Conservation (phyloP, 2,888 invertebrate genomes). For the Phasia obesa region DNA sequence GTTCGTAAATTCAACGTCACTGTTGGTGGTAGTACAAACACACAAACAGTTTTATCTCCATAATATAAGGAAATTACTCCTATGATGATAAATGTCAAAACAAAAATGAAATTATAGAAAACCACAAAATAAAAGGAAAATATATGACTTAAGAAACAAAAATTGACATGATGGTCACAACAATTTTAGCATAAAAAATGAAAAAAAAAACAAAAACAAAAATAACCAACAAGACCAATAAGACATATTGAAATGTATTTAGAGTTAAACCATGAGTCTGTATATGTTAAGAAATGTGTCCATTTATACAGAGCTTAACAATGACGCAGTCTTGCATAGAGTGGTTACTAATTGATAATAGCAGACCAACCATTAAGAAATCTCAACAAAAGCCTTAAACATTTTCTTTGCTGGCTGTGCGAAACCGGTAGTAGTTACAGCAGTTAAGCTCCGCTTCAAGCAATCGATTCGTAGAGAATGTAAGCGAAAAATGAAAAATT, state of each 20-base stretch:
- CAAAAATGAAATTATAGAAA: conserved; percentile 27
- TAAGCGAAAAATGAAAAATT: conserved; percentile 61
- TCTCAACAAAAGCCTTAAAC: conserved; percentile 60
- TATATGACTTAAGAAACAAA: conserved; percentile 42
- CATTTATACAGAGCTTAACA: conserved; percentile 13
- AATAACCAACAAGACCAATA: conserved; percentile 42
- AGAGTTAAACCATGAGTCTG: background rate
- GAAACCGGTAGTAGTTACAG: conserved; percentile 48
- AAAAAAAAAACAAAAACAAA: background rate
- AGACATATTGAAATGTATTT: conserved; percentile 24
- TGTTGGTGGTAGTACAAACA: conserved; percentile 56
- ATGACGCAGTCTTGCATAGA: conserved; percentile 29
- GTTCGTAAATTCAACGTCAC: conserved; percentile 65
- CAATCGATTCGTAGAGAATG: conserved; percentile 18
- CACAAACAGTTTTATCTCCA: background rate
- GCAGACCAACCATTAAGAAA: conserved; percentile 54
- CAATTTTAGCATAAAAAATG: conserved; percentile 32
- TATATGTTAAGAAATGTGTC: background rate
- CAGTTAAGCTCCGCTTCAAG: conserved; percentile 23
- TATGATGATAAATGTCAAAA: conserved; percentile 59
- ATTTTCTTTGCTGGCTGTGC: conserved; percentile 1
- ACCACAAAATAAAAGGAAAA: conserved; percentile 47
- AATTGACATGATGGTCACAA: conserved; percentile 67
- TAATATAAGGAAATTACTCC: conserved; percentile 5
- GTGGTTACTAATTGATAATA: conserved; percentile 62